Evolutionary conservation across 2,888 invertebrate genomes (phyloP).

Genomic region (Dasysyrphus tricinctus): DNA sequence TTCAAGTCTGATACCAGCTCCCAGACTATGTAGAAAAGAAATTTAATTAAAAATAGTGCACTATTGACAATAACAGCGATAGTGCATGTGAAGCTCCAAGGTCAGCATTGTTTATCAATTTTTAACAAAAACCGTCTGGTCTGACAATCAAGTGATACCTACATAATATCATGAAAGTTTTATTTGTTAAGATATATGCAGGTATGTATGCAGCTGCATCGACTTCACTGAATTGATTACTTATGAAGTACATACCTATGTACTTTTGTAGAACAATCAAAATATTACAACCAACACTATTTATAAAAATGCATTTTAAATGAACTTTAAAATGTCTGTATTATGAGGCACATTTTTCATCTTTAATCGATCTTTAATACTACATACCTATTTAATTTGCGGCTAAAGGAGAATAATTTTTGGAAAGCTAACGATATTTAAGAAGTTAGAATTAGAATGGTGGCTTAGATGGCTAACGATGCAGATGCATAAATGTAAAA

Average conservation of each 20-base stretch:
- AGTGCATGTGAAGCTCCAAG: background rate
- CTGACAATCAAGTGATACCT: background rate
- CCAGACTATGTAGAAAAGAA: background rate
- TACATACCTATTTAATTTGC: no score
- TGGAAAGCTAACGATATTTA: no score
- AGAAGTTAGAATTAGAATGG: no score
- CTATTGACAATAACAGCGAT: background rate
- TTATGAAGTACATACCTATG: no score
- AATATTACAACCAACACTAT: background rate
- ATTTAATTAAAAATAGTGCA: conserved; percentile 2
- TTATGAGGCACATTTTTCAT: no score
- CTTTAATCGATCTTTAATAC: no score
- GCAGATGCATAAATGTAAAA: background rate
- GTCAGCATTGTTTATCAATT: conserved; percentile 14
- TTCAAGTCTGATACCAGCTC: background rate
- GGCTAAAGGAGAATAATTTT: background rate
- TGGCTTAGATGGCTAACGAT: no score
- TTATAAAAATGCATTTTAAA: background rate
- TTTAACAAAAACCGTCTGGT: background rate
- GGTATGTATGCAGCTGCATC: background rate
- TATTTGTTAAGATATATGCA: background rate
- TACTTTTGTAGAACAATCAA: background rate
- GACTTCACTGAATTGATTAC: background rate
- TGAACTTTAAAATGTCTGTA: background rate
- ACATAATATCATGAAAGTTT: background rate